Base-by-base conservation (phyloP, 2,888 invertebrate genomes). In the Dinocampus coccinellae region DNA sequence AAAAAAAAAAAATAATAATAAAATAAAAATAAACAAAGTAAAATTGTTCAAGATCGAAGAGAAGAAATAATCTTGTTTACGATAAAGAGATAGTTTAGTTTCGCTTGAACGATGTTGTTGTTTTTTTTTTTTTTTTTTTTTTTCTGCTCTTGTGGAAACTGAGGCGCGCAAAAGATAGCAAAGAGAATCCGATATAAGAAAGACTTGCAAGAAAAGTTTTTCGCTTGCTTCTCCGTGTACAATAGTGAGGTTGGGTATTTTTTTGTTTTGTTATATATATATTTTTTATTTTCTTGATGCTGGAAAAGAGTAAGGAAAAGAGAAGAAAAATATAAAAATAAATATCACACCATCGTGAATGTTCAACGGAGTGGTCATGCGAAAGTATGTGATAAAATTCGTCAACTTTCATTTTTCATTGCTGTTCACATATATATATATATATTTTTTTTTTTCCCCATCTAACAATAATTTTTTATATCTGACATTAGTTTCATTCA, bases 281-380 rank as follows among this genome's bases (percentile, higher is more conserved):
- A 2, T 3, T 4, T 42, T 11, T 3, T n/a, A 16, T 47, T 47
- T 47, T n/a, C 16, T 47, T 47, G 16, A n/a, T 20, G 16, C 16
- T 3, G 6, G 16, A 20, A 47, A 7, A 47, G 16, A n/a, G 16
- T 47, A n/a, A 7, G 16, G 1, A 16, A 47, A 16, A 20, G 9
- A 16, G 13, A 13, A 11, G 42, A n/a, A 42, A 42, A 16, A 42
- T n/a, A n/a, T n/a, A n/a, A 47, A 47, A n/a, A 1, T 34, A 60
- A 60, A 33, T 62, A n/a, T 22, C 24, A 26, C 42, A 62, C 36
- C 26, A 16, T 42, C 24, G 22, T 36, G 42, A 29, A 39, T 62
- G 62, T 42, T 62, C 42, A 24, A 26, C 16, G 62, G 36, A 39
- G 42, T 62, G 42, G 62, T 62, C 62, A 62, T 62, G 62, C 42